These are phyloP conservation scores for Papilio helenus DNA, from an alignment of 1,140 invertebrate species.

Conservation along the genomic window DNA sequence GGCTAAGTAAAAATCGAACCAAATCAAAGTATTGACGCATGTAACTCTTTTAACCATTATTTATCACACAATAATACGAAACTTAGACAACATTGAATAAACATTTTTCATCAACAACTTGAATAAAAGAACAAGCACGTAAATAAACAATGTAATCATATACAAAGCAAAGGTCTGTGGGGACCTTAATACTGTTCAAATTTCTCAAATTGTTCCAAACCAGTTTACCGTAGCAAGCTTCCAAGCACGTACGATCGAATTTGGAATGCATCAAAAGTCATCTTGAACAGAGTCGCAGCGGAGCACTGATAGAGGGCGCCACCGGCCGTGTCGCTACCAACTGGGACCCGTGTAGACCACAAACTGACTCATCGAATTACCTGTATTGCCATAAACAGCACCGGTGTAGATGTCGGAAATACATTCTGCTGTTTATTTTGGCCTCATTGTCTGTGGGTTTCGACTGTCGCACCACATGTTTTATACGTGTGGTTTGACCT, in stretches of 20 bases:
- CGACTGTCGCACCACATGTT: no score
- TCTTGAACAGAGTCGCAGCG: slow-evolving; percentile 21
- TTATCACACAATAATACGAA: background rate
- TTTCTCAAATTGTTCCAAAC: slow-evolving; percentile 14
- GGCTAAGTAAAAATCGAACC: no score
- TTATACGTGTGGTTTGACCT: no score
- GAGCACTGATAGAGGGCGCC: background rate
- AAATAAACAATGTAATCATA: background rate
- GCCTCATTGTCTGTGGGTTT: background rate
- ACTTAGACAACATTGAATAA: background rate
- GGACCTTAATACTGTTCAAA: slow-evolving; percentile 3
- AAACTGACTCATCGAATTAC: slow-evolving; percentile 15
- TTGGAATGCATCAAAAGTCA: slow-evolving; percentile 37
- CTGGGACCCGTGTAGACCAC: slow-evolving; percentile 15
- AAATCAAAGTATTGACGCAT: no score
- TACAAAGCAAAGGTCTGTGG: background rate
- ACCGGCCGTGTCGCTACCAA: slow-evolving; percentile 18
- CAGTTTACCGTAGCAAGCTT: background rate
- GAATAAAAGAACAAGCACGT: background rate
- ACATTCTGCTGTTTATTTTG: slow-evolving; percentile 1
- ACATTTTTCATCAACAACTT: background rate
- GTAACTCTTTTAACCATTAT: no score
- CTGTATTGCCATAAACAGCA: slow-evolving; percentile 21
- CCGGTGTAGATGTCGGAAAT: background rate
- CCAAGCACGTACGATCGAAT: slow-evolving; percentile 35